These are phyloP conservation scores for Gallirallus australis DNA, from an alignment of 2,797 vertebrate species.

Conservation along the genomic window DNA sequence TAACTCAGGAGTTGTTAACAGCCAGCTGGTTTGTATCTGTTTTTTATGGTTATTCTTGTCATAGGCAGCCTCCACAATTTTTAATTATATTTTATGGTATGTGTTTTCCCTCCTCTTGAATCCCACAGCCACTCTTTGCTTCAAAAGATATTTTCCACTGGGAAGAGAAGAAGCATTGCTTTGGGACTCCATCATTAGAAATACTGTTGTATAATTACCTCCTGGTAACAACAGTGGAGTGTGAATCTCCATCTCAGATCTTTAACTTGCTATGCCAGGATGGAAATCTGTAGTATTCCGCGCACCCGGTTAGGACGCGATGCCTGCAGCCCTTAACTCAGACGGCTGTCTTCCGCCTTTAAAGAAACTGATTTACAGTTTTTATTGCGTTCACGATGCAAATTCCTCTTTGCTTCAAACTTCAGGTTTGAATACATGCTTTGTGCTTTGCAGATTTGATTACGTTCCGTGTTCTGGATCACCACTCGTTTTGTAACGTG, in stretches of 20 bases:
- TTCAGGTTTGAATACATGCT: constrained; percentile 27
- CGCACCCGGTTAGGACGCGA: not conserved
- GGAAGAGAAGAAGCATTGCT: constrained; percentile 75
- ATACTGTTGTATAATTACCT: constrained; percentile 78
- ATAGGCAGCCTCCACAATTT: constrained; percentile 88
- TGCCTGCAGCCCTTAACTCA: constrained; percentile 12
- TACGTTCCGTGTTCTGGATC: constrained; percentile 3
- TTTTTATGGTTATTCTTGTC: constrained; percentile 89
- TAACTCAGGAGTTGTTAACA: constrained; percentile 89
- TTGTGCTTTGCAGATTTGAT: constrained; percentile 54
- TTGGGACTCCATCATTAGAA: constrained; percentile 75
- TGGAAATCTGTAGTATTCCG: constrained; percentile 40
- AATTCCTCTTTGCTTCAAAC: constrained; percentile 39
- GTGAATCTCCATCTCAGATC: constrained; percentile 67
- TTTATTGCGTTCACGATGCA: constrained; percentile 37
- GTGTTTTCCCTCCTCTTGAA: constrained; percentile 84
- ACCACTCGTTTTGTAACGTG: not conserved
- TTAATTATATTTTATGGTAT: constrained; percentile 89
- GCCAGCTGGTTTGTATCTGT: constrained; percentile 89
- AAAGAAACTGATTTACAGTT: constrained; percentile 33
- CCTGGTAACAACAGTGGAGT: constrained; percentile 71
- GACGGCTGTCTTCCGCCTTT: constrained; percentile 24
- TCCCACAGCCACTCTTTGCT: constrained; percentile 80
- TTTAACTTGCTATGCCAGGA: constrained; percentile 47
- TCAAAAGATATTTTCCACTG: constrained; percentile 80